phyloP scores from a whole-genome alignment of 2,797 vertebrate genomes.

The Cyclura pinguis region DNA sequence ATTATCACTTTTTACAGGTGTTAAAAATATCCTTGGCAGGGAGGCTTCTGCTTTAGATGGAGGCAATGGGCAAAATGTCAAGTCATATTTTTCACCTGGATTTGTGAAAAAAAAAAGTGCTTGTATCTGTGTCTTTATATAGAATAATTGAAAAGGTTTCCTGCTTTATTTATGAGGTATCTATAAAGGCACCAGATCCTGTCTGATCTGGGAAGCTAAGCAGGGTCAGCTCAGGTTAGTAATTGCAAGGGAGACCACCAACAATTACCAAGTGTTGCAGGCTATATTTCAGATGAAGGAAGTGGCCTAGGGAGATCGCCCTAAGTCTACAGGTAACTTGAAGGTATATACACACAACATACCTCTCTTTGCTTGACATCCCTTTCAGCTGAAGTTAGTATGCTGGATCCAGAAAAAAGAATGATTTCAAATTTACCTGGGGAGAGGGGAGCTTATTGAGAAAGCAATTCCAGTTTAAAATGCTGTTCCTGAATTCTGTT shows the following conservation, averaged over 20 bases:
- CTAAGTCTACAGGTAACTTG: too few species aligned
- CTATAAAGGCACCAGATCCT: too few species aligned
- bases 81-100: neutral
- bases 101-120: neutral
- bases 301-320: too few species aligned
- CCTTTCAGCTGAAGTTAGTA: neutral
- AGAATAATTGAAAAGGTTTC: neutral
- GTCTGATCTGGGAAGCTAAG: too few species aligned
- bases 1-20: neutral
- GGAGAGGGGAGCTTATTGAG: neutral
- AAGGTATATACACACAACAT: too few species aligned
- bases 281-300: too few species aligned
- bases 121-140: neutral
- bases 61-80: neutral
- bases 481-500: neutral
- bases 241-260: too few species aligned
- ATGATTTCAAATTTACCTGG: neutral
- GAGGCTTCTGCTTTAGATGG: neutral
- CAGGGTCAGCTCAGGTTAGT: too few species aligned
- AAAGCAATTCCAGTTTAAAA: neutral
- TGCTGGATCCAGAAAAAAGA: neutral
- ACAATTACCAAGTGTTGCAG: too few species aligned
- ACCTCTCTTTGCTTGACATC: neutral
- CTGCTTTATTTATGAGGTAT: slow-evolving; percentile 3
- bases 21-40: slow-evolving; percentile 12